Conservation (phyloP, 2,797 vertebrate species). For the Paramormyrops hopkinsi region DNA sequence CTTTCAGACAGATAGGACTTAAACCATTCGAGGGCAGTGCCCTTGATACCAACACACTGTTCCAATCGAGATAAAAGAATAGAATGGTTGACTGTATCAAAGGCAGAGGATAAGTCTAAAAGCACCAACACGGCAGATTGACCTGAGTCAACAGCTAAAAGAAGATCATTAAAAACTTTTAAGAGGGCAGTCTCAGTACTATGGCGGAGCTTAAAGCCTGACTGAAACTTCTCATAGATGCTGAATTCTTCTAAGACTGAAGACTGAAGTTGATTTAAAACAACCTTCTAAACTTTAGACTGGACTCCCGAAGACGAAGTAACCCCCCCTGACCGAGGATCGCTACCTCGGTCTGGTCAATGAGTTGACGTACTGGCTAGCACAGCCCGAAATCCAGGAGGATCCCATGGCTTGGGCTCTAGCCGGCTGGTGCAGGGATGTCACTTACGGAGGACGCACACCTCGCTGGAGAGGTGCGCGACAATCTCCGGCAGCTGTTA, state of each 20-base stretch:
- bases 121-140: not conserved
- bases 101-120: not conserved
- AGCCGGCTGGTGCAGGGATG: too few species aligned
- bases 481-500: too few species aligned
- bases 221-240: not conserved
- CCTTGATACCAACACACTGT: not conserved
- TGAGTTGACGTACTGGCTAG: too few species aligned
- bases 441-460: too few species aligned
- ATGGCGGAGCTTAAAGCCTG: not conserved
- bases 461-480: too few species aligned
- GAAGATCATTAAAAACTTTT: not conserved
- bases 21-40: not conserved
- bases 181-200: not conserved
- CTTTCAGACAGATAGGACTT: not conserved
- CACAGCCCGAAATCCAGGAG: too few species aligned
- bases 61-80: not conserved
- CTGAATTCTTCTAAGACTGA: not conserved
- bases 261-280: not conserved
- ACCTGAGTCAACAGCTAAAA: not conserved
- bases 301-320: too few species aligned
- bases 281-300: not conserved
- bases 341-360: too few species aligned
- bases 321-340: too few species aligned
- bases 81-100: not conserved
- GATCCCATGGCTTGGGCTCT: too few species aligned